phyloP scores from a whole-genome alignment of 2,797 vertebrate species.

The Fratercula arctica region DNA sequence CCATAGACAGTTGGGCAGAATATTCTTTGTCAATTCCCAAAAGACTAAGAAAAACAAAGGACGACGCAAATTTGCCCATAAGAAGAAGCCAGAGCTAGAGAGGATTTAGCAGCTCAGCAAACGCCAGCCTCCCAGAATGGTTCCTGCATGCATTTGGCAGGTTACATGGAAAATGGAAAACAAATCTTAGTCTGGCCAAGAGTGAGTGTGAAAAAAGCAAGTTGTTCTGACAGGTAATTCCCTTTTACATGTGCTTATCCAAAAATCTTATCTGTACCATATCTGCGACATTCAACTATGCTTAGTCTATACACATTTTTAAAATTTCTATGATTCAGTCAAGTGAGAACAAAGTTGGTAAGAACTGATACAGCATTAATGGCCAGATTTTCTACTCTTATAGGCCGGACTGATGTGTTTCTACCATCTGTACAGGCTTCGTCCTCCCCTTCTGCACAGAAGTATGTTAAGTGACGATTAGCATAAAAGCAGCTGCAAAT shows the following conservation, averaged over 20 bases:
- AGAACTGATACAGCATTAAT: constrained; percentile 18
- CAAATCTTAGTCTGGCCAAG: neutral
- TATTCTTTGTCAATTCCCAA: neutral
- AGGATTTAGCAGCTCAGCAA: neutral
- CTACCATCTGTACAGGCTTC: neutral
- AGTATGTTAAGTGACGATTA: constrained; percentile 10
- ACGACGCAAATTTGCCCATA: neutral
- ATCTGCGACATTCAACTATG: neutral
- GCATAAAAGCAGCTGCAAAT: constrained; percentile 23
- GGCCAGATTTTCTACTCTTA: constrained; percentile 16
- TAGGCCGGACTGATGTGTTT: neutral
- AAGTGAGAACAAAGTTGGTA: constrained; percentile 11
- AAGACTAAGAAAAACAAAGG: neutral
- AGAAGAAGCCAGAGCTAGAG: neutral
- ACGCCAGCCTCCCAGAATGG: neutral
- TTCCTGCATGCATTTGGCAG: neutral
- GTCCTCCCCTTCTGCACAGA: neutral
- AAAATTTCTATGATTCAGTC: neutral
- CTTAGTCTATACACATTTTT: neutral
- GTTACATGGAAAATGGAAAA: neutral
- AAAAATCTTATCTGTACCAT: neutral
- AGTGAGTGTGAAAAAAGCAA: neutral
- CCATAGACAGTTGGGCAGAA: neutral
- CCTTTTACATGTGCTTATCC: neutral
- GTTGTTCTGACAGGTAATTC: neutral